Conservation (phyloP, 2,113 vertebrate species). For the human region DNA sequence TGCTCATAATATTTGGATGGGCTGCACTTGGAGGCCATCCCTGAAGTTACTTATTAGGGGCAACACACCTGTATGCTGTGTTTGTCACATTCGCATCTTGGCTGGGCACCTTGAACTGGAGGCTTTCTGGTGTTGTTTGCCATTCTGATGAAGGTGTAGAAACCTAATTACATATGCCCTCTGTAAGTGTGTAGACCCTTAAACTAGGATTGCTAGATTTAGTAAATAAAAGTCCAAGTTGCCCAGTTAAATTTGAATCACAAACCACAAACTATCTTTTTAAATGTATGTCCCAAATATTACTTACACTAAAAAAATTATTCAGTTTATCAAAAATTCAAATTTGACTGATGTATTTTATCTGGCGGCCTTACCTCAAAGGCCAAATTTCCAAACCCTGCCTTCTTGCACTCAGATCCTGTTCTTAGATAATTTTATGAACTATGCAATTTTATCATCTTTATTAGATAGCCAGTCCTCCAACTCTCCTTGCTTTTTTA, state of each 20-base stretch:
- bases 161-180: background rate
- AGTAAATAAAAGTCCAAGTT: background rate
- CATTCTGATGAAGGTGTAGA: background rate
- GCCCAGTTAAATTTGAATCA: background rate
- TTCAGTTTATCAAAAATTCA: background rate
- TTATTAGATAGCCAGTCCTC: background rate
- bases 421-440: background rate
- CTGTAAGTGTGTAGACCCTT: background rate
- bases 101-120: background rate
- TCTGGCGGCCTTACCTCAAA: background rate
- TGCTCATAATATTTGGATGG: background rate
- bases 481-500: background rate
- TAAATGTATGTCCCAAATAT: background rate
- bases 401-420: background rate
- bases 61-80: too few species aligned
- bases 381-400: background rate
- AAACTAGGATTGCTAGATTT: background rate
- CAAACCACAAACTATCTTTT: too few species aligned
- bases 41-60: background rate
- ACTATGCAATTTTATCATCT: background rate
- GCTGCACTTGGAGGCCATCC: background rate
- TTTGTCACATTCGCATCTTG: background rate
- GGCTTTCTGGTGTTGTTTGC: background rate
- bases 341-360: background rate
- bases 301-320: background rate